phyloP scores from a whole-genome alignment of 2,113 vertebrate genomes.

The Istiophorus platypterus region DNA sequence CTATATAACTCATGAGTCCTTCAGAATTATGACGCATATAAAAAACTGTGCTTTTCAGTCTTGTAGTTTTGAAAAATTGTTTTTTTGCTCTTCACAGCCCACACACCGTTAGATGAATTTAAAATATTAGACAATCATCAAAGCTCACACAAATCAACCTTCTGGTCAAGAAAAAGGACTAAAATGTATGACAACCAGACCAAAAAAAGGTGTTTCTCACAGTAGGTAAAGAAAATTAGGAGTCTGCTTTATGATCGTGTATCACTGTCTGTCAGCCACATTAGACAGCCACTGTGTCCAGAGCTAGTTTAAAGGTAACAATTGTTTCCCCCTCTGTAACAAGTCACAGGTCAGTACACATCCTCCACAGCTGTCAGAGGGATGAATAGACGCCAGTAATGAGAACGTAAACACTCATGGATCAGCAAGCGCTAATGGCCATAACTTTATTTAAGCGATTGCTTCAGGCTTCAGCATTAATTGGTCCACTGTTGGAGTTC shows the following conservation, averaged over 20 bases:
- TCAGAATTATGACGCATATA: neutral
- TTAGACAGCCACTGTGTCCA: constrained; percentile 4
- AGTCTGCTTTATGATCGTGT: constrained; percentile 6
- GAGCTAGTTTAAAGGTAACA: constrained; percentile 42
- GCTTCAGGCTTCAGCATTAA: constrained; percentile 46
- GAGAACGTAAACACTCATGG: constrained; percentile 45
- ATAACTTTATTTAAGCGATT: constrained; percentile 49
- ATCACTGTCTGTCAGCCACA: constrained; percentile 20
- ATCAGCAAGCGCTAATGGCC: constrained; percentile 54
- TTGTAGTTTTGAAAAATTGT: neutral
- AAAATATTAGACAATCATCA: neutral
- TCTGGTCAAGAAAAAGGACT: neutral
- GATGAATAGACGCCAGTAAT: constrained; percentile 69
- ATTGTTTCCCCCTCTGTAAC: constrained; percentile 40
- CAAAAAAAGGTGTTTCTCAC: neutral
- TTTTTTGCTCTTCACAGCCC: neutral
- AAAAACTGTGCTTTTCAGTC: neutral
- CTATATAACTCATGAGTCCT: neutral
- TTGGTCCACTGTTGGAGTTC: constrained; percentile 22
- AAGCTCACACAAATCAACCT: neutral
- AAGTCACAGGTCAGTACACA: constrained; percentile 64
- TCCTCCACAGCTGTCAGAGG: constrained; percentile 47
- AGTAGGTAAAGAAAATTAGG: neutral
- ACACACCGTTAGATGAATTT: neutral
- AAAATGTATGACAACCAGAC: neutral